Base-by-base conservation (phyloP, 2,888 invertebrate genomes). In the Monoplex corrugatus region DNA sequence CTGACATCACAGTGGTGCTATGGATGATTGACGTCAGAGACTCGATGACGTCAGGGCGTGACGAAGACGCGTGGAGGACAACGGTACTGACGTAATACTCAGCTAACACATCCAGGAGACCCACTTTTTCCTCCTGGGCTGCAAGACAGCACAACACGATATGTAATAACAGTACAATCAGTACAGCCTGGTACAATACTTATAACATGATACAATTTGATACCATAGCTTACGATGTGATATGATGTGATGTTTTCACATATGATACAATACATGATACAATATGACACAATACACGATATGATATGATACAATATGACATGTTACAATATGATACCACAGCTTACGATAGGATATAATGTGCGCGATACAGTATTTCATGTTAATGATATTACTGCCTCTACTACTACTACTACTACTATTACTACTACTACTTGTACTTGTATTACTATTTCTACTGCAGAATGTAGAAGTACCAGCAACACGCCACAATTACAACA, bases 11-110 rank as follows among this genome's bases (percentile, higher is more conserved):
- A 43, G 78, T 23, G 3, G 78, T 80, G 78, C 40, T 80, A 43
- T 80, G 78, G 19, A 80, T 40, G 23, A 80, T 19, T 80, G 78
- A 80, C 43, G 78, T 80, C 32, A 80, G 8, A 32, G 78, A 80
- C 5, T 40, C 40, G 10, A 43, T 80, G 78, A 80, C 78, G 78
- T 80, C 78, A 80, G 78, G 32, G 28, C 78, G 78, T 2, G 78
- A 43, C 23, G 28, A 40, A 23, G 78, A 8, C 78, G 43, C 23
- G 5, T 23, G 43, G 43, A 80, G 78, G 19, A 80, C 23, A 28
- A 80, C 78, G 1, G 78, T 80, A 28, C 78, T 43, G 6, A 80
- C 28, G 40, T 80, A 43, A 43, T 80, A 23, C 2, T 80, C 43
- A 8, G 43, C 19, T 28, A 80, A 23, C 16, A 80, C 23, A 6